Evolutionary conservation across 2,113 vertebrate genomes (phyloP).

Genomic region (Pelmatolapia mariae): DNA sequence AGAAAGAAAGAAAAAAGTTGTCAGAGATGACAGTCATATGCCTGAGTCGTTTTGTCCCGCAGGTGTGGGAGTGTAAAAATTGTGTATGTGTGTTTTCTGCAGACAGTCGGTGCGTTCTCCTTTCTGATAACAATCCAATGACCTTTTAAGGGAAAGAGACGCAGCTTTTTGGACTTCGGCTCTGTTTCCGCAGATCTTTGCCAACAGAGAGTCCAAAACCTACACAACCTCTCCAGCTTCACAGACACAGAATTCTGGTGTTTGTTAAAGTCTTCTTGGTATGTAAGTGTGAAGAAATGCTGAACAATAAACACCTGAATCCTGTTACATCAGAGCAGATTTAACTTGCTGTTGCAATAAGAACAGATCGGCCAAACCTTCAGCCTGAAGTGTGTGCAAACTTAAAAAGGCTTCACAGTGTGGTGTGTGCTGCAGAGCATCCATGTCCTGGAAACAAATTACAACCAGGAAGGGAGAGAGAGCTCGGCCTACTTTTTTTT

Average conservation of each 20-base stretch:
- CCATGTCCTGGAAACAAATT: neutral
- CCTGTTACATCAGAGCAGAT: neutral
- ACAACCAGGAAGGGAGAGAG: neutral
- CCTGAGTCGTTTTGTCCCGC: neutral
- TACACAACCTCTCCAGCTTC: neutral
- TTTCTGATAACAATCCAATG: neutral
- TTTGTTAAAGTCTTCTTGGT: neutral
- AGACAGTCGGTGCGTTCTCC: neutral
- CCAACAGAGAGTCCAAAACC: neutral
- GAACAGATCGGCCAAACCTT: neutral
- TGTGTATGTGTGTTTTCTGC: neutral
- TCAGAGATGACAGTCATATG: neutral
- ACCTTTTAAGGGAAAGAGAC: neutral
- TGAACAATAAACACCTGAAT: neutral
- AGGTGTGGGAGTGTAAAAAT: neutral
- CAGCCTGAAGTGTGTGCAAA: neutral
- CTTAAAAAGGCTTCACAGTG: neutral
- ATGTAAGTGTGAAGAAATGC: neutral
- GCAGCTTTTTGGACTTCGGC: neutral
- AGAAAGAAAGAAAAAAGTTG: neutral
- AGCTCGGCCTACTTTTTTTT: neutral
- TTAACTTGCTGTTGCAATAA: neutral
- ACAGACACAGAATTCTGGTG: neutral
- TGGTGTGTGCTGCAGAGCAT: neutral
- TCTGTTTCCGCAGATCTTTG: neutral